Evolutionary conservation across 2,797 vertebrate genomes (phyloP).

Genomic region (Triplophysa yarkandensis): DNA sequence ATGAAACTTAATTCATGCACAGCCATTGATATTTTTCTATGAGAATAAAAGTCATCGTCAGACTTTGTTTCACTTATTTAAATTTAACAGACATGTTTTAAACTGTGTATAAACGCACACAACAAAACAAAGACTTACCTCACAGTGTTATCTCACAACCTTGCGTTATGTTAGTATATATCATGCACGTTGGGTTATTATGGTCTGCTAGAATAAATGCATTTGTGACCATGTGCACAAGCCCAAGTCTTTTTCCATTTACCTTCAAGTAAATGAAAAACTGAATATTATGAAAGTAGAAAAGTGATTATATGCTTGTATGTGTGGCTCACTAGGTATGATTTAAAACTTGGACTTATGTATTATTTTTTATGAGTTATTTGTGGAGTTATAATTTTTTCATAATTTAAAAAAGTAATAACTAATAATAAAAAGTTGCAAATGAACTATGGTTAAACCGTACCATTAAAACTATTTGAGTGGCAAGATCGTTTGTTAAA

Average conservation of each 20-base stretch:
- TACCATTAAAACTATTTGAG: no score
- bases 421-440: no score
- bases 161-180: conserved; percentile 41
- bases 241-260: background rate
- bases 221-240: background rate
- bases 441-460: no score
- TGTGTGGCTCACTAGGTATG: background rate
- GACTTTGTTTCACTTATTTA: no score
- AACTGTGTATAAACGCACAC: conserved; percentile 7
- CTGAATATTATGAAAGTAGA: background rate
- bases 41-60: no score
- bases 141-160: conserved; percentile 17
- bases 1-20: background rate
- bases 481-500: no score
- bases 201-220: conserved; percentile 39
- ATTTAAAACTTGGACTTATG: conserved; percentile 2
- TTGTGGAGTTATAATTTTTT: conserved; percentile 15
- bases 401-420: no score
- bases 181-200: conserved; percentile 47
- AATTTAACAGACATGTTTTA: background rate
- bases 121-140: conserved; percentile 30
- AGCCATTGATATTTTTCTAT: no score
- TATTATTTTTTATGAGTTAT: conserved; percentile 6
- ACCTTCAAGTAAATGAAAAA: conserved; percentile 9
- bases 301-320: background rate